Percentiles rank a stretch among this genome's conserved stretches.
These are phyloP conservation scores for Mimas tiliae DNA, from an alignment of 2,888 invertebrate species.

Conservation along the genomic window DNA sequence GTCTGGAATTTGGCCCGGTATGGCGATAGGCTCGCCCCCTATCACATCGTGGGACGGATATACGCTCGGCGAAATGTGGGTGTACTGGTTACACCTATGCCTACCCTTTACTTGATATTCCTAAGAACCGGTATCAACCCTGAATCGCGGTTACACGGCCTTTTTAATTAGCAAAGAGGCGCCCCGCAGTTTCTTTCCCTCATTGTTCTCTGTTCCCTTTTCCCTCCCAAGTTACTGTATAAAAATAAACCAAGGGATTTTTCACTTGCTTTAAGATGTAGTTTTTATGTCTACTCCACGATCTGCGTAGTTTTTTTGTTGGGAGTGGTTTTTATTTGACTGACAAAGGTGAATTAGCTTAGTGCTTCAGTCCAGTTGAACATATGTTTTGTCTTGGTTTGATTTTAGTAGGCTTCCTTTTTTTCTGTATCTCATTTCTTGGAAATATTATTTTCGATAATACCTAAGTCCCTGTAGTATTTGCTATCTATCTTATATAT, in stretches of 20 bases:
- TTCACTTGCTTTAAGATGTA: constrained; percentile 32
- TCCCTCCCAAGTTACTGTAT: constrained; percentile 35
- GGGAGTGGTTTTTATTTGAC: neutral
- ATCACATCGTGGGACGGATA: no score
- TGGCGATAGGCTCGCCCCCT: no score
- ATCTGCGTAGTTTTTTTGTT: constrained; percentile 9
- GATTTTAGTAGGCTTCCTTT: no score
- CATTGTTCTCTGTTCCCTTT: constrained; percentile 44
- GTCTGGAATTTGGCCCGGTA: no score
- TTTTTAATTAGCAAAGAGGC: constrained; percentile 71
- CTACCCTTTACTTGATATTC: no score
- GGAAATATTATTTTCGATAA: no score
- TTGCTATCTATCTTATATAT: no score
- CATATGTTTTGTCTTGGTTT: neutral
- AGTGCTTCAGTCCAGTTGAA: neutral
- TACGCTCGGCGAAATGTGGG: no score
- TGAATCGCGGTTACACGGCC: constrained; percentile 36
- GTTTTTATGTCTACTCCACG: constrained; percentile 30
- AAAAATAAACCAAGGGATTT: constrained; percentile 35
- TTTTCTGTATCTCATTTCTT: no score
- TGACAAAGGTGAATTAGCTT: neutral
- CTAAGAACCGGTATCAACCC: neutral
- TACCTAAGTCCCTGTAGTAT: no score
- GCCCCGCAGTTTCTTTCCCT: constrained; percentile 41
- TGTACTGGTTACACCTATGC: no score